These are phyloP conservation scores for Macrobrachium nipponense DNA, from an alignment of 1,140 invertebrate species.

Conservation along the genomic window DNA sequence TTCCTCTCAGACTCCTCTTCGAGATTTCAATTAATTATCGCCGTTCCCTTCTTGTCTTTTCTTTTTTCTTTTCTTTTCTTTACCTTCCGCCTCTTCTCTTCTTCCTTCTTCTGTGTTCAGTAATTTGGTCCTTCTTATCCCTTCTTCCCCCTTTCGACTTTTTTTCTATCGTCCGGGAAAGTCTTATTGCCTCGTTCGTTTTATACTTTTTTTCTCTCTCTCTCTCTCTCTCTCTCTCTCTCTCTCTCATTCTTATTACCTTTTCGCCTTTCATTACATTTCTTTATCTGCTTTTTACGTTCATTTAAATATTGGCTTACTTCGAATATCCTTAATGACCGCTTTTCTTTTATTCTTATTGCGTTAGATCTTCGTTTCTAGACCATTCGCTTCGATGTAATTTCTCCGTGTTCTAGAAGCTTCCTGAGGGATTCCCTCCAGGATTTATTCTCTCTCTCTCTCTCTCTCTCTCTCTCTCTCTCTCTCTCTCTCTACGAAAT, in stretches of 20 bases:
- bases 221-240: no score
- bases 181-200: neutral
- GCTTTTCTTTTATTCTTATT: no score
- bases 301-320: no score
- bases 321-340: no score
- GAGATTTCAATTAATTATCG: neutral
- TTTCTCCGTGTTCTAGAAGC: no score
- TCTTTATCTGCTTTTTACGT: no score
- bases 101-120: neutral
- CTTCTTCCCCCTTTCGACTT: neutral
- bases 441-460: no score
- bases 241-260: neutral
- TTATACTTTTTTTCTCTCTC: neutral
- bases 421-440: no score
- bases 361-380: no score
- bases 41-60: neutral
- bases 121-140: neutral
- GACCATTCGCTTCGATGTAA: no score
- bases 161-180: neutral
- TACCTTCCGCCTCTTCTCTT: neutral
- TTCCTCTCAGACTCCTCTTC: neutral
- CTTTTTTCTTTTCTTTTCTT: neutral
- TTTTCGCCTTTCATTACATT: slow-evolving; percentile 9
- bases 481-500: no score
- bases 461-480: no score